Conservation (phyloP, 1,140 invertebrate species). For the Drosophila pseudoobscura region DNA sequence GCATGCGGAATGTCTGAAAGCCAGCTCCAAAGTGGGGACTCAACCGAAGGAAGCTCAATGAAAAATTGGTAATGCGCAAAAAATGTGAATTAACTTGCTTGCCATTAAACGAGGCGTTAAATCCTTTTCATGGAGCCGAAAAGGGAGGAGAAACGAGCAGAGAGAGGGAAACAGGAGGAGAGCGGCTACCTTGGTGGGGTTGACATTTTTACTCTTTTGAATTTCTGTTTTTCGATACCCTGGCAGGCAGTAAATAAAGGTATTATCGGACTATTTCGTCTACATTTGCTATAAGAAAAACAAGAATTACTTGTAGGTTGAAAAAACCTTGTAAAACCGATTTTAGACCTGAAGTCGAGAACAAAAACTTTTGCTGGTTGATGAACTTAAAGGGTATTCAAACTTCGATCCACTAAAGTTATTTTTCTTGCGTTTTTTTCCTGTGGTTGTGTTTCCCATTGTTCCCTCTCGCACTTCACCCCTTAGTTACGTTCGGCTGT, state of each 20-base stretch:
- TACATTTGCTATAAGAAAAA: too few species aligned
- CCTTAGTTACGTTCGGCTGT: background rate
- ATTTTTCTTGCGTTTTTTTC: background rate
- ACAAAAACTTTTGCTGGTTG: too few species aligned
- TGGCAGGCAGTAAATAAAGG: too few species aligned
- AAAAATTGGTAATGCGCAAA: constrained; percentile 54
- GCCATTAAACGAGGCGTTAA: constrained; percentile 70
- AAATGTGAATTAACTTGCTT: constrained; percentile 69
- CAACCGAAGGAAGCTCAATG: constrained; percentile 31
- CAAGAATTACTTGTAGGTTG: too few species aligned
- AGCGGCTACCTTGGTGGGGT: constrained; percentile 18
- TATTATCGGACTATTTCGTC: too few species aligned
- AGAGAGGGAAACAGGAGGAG: background rate
- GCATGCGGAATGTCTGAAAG: background rate
- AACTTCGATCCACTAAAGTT: too few species aligned
- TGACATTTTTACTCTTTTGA: constrained; percentile 6
- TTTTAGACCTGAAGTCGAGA: too few species aligned
- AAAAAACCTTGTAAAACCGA: too few species aligned
- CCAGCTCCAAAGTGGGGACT: constrained; percentile 18
- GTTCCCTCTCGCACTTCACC: background rate
- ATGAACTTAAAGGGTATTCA: too few species aligned
- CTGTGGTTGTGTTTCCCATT: constrained; percentile 32
- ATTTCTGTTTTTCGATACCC: too few species aligned
- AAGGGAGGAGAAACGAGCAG: background rate
- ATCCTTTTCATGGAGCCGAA: constrained; percentile 40